These are phyloP conservation scores for Pelvicachromis taeniatus DNA, from an alignment of 2,113 vertebrate genomes.

Conservation along the genomic window DNA sequence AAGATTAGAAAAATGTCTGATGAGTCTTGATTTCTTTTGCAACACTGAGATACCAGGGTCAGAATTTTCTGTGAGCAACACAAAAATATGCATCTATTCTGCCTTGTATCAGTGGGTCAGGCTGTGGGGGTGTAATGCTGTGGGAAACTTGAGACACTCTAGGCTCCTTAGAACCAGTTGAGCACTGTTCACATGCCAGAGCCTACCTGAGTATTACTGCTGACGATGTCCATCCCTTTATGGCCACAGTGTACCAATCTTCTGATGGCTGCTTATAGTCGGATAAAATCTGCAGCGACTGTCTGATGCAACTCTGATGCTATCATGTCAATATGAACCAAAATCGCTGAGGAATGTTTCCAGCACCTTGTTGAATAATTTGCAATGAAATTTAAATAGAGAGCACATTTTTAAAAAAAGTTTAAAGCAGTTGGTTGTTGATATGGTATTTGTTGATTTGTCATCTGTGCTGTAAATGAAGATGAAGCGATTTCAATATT, in stretches of 20 bases:
- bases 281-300: background rate
- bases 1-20: background rate
- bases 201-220: background rate
- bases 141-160: background rate
- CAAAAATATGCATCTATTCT: background rate
- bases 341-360: accelerated
- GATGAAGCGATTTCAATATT: background rate
- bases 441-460: background rate
- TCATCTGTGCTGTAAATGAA: background rate
- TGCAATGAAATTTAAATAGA: background rate
- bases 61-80: background rate
- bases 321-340: background rate
- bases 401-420: background rate
- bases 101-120: background rate
- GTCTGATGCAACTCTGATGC: background rate
- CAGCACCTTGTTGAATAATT: background rate
- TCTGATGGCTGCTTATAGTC: background rate
- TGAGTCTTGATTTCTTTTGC: background rate
- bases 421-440: background rate
- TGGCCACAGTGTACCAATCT: background rate
- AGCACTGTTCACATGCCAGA: background rate
- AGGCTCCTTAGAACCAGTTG: background rate
- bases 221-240: background rate
- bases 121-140: background rate
- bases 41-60: background rate